phyloP scores from a whole-genome alignment of 2,888 invertebrate species.

The Caenorhabditis sp. region DNA sequence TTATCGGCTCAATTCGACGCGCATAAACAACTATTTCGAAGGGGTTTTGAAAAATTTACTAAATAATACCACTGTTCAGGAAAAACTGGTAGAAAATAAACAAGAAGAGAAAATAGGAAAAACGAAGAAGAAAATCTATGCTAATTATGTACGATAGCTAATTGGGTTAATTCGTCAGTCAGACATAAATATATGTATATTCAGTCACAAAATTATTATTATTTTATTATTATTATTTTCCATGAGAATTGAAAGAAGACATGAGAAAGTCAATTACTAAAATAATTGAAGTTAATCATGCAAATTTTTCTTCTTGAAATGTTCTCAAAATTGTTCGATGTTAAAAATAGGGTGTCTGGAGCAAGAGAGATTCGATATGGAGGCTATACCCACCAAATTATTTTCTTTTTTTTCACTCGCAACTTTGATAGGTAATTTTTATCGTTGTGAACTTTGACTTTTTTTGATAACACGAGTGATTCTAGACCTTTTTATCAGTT shows the following conservation, averaged over 20 bases:
- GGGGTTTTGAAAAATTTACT: no score
- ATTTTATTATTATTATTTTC: background rate
- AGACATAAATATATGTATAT: constrained; percentile 1
- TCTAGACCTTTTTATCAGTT: no score
- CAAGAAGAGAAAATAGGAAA: constrained; percentile 5
- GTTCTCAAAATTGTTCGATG: no score
- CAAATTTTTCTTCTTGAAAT: background rate
- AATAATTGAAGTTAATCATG: background rate
- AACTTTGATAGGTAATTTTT: no score
- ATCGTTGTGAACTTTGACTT: no score
- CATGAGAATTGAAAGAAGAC: no score
- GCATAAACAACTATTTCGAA: no score
- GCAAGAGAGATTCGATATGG: no score
- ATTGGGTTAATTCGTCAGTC: constrained; percentile 1
- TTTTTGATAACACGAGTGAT: no score
- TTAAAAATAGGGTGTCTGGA: no score
- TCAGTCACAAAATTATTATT: background rate
- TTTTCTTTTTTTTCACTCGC: no score
- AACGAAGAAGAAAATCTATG: constrained; percentile 14
- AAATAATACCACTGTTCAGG: constrained; percentile 16
- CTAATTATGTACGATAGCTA: constrained; percentile 1
- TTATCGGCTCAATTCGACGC: background rate
- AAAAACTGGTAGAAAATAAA: constrained; percentile 10
- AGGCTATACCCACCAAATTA: no score
- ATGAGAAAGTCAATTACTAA: background rate